phyloP scores from a whole-genome alignment of 2,888 invertebrate species.

The Mongoloraphidia duomilia region DNA sequence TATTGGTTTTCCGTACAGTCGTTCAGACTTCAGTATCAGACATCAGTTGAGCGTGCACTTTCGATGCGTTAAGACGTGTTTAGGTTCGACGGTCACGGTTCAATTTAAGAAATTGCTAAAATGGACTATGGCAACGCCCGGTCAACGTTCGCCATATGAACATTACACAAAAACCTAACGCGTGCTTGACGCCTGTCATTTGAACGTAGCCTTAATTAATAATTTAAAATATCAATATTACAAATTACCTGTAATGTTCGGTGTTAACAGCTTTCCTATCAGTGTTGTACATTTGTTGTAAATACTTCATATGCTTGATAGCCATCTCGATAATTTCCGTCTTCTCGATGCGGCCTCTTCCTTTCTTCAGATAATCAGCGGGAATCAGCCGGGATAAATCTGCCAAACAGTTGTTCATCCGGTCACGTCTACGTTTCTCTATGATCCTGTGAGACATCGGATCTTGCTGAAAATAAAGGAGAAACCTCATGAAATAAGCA shows the following conservation, averaged over 20 bases:
- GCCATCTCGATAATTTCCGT: constrained; percentile 98
- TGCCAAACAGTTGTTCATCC: constrained; percentile 95
- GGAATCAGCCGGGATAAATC: constrained; percentile 89
- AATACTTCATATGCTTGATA: constrained; percentile 80
- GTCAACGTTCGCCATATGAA: too few relatives aligned
- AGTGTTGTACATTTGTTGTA: constrained; percentile 48
- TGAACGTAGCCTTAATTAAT: too few relatives aligned
- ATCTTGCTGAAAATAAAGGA: constrained; percentile 54
- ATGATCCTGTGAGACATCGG: constrained; percentile 96
- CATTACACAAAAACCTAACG: too few relatives aligned
- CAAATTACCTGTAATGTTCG: constrained; percentile 26
- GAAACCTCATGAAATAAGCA: constrained; percentile 1
- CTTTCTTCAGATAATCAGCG: constrained; percentile 84
- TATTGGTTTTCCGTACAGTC: too few relatives aligned
- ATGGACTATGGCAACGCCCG: too few relatives aligned
- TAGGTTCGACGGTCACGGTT: too few relatives aligned
- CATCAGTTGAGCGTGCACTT: too few relatives aligned
- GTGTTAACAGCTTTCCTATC: constrained; percentile 10
- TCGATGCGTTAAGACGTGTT: too few relatives aligned
- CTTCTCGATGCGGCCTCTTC: constrained; percentile 89
- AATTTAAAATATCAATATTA: background rate
- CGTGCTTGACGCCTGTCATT: too few relatives aligned
- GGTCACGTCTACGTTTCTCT: constrained; percentile 85
- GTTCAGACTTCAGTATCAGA: too few relatives aligned
- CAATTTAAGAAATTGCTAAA: too few relatives aligned